These are phyloP conservation scores for Canis aureus DNA, from an alignment of 2,113 vertebrate genomes.

Conservation along the genomic window DNA sequence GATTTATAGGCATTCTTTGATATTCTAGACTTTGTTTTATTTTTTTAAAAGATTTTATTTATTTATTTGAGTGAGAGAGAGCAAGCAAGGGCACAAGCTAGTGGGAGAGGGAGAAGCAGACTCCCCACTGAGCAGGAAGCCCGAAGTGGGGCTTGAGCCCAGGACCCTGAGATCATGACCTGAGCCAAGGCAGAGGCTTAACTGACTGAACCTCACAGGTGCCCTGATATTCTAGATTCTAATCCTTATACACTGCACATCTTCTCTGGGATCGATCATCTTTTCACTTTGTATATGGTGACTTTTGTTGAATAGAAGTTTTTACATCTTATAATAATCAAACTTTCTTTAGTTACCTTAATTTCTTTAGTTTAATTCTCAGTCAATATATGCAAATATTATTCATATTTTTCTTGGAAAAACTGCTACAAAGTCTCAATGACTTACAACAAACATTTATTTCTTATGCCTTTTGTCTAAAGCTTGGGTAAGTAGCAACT, in stretches of 20 bases:
- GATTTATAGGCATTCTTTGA: not conserved
- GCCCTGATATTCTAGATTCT: not conserved
- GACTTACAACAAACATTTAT: not conserved
- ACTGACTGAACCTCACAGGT: not conserved
- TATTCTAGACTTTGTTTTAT: not conserved
- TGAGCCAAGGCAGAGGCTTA: not conserved
- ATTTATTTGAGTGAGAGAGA: not conserved
- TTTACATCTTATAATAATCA: not conserved
- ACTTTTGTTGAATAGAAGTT: not conserved
- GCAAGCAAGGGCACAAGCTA: not conserved
- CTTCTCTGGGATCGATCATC: not conserved
- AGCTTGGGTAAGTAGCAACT: not conserved
- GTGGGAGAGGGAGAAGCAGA: not conserved
- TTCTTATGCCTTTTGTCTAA: not conserved
- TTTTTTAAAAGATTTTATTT: not conserved
- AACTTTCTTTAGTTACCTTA: not conserved
- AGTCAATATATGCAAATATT: not conserved
- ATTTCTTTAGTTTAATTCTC: constrained; percentile 36
- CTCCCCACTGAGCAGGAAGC: not conserved
- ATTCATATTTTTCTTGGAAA: constrained; percentile 24
- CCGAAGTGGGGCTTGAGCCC: not conserved
- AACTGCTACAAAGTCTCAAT: not conserved
- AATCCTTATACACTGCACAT: not conserved
- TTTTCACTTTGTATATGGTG: not conserved
- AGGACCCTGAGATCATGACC: not conserved